phyloP scores from a whole-genome alignment of 2,113 vertebrate genomes.

The Amazona guildingii region DNA sequence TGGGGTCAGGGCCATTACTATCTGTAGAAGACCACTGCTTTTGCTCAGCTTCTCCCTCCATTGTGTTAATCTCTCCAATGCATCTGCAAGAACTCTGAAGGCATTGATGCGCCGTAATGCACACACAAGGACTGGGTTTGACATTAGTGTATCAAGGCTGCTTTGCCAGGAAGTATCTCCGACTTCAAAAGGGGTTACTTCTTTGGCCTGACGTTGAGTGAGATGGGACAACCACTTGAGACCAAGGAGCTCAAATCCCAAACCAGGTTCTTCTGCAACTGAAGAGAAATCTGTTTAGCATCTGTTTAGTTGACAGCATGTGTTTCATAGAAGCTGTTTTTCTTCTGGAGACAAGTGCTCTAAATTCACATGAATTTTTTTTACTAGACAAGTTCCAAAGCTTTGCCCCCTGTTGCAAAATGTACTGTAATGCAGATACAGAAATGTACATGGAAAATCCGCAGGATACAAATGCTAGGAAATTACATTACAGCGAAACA shows the following conservation, averaged over 20 bases:
- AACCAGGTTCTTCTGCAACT: conserved; percentile 10
- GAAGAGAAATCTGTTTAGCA: neutral
- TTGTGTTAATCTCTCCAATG: neutral
- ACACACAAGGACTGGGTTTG: conserved; percentile 65
- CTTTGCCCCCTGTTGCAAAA: neutral
- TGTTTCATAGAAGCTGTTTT: neutral
- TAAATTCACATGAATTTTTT: neutral
- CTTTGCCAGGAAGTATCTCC: conserved; percentile 61
- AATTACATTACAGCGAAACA: neutral
- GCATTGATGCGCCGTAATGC: conserved; percentile 43
- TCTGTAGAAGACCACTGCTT: neutral
- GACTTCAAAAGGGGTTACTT: conserved; percentile 75
- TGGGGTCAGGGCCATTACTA: conserved; percentile 73
- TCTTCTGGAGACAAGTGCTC: neutral
- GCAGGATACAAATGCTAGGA: neutral
- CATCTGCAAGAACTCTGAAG: conserved; percentile 38
- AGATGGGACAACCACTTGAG: conserved; percentile 76
- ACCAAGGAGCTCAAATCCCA: conserved; percentile 67
- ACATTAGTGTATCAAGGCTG: conserved; percentile 62
- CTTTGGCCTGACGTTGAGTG: conserved; percentile 70
- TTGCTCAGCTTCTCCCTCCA: neutral
- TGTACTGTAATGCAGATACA: neutral
- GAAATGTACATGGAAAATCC: neutral
- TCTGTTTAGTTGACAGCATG: neutral
- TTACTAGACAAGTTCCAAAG: neutral